Evolutionary conservation across 2,888 invertebrate genomes (phyloP), one percentile per base, ranked within the genome.

Genomic region (Chesias legatella): DNA sequence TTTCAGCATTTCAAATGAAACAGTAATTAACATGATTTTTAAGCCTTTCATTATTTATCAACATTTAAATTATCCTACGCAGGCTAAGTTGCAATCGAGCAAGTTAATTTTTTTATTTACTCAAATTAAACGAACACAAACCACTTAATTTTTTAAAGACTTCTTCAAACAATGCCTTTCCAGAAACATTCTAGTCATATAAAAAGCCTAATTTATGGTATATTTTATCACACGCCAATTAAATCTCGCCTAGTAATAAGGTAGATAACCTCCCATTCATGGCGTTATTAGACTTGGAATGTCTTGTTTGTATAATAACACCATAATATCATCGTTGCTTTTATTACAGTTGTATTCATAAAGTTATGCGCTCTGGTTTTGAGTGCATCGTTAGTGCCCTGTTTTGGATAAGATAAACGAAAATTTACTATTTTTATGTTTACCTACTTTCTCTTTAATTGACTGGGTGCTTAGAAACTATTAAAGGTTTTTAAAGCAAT

Each of bases 361-460:
- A 74, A 72, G 53, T 57, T 61, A 60, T 58, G 63, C 67, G 58
- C 58, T 58, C 56, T 61, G 48, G 52, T 55, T 55, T 67, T 68
- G 65, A 70, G 61, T 69, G 69, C 66, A 56, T 64, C 68, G 61
- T 73, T 69, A 63, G 43, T 45, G 44, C 43, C 49, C 49, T 71
- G 71, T 72, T 63, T 54, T 33, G 57, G 71, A 72, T 74, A 69
- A 79, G 75, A 77, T 77, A 71, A 73, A 53, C 37, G 48, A 45
- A 46, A 65, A 70, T 72, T 72, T 72, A 74, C 64, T 59, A 51
- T 57, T 53, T 58, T 64, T 59, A 52, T 65, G 59, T 68, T 63
- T 67, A 43, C 51, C 21, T 50, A 69, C 71, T 76, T 78, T 76
- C 72, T 62, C 69, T 65, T 70, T 81, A 79, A 81, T 80, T 73